phyloP scores from a whole-genome alignment of 2,797 vertebrate genomes.

The Triplophysa bombifrons region DNA sequence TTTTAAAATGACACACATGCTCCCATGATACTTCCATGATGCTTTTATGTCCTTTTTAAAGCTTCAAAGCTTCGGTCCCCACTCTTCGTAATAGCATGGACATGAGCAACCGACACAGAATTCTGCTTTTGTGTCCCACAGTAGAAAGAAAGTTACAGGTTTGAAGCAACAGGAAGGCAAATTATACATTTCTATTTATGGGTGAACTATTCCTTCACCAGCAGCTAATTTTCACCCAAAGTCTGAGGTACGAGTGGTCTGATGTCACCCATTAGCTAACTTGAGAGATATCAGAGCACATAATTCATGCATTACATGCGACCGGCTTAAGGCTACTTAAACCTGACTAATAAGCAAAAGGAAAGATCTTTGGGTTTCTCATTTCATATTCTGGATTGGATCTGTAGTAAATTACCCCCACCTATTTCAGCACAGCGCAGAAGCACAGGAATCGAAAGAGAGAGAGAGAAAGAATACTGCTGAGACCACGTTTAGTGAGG shows the following conservation, averaged over 20 bases:
- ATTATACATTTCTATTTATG: neutral
- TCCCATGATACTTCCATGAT: neutral
- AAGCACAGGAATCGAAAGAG: neutral
- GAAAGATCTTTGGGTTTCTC: conserved; percentile 50
- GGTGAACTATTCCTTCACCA: neutral
- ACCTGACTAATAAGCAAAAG: conserved; percentile 52
- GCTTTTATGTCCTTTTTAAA: neutral
- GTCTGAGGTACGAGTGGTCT: conserved; percentile 7
- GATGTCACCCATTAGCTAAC: conserved; percentile 30
- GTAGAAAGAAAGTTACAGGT: neutral
- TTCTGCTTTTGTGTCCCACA: neutral
- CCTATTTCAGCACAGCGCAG: neutral
- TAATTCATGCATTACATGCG: conserved; percentile 30
- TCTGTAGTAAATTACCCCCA: conserved; percentile 55
- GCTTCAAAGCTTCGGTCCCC: neutral
- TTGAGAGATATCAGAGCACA: conserved; percentile 36
- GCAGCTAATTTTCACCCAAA: neutral
- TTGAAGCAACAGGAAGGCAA: neutral
- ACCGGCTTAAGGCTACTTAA: conserved; percentile 44
- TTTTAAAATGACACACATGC: neutral
- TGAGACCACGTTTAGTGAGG: conserved; percentile 68
- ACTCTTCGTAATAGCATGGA: neutral
- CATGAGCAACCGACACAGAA: neutral
- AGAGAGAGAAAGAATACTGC: conserved; percentile 50
- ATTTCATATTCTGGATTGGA: conserved; percentile 50